A percentile compares a stretch with the other conserved stretches of the same genome.
phyloP scores from a whole-genome alignment of 1,140 invertebrate genomes.

The Drosophila setifemur region DNA sequence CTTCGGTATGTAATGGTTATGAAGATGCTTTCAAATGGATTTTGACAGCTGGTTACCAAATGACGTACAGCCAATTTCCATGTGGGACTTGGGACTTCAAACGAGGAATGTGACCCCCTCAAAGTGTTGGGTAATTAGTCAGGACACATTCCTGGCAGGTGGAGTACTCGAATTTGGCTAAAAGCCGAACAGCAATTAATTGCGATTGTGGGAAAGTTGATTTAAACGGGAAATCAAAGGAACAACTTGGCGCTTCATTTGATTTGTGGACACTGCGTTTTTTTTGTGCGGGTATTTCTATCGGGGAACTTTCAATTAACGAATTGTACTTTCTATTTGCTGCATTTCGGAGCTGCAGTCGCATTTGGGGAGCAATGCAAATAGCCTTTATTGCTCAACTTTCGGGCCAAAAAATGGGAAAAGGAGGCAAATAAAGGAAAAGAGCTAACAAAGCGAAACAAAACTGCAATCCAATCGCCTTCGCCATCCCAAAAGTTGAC shows the following conservation, averaged over 20 bases:
- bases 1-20: constrained; percentile 39
- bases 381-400: constrained; percentile 73
- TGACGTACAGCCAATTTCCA: constrained; percentile 50
- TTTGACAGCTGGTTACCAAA: constrained; percentile 65
- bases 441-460: constrained; percentile 21
- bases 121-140: constrained; percentile 3
- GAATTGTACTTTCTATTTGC: constrained; percentile 76
- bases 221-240: constrained; percentile 29
- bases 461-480: constrained; percentile 36
- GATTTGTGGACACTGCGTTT: constrained; percentile 17
- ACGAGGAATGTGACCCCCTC: neutral
- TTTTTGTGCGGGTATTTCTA: constrained; percentile 8
- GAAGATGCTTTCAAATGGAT: constrained; percentile 70
- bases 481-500: constrained; percentile 17
- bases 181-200: constrained; percentile 8
- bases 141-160: neutral
- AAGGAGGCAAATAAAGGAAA: constrained; percentile 39
- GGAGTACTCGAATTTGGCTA: neutral
- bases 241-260: constrained; percentile 40
- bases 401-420: constrained; percentile 47
- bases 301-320: constrained; percentile 72
- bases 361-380: constrained; percentile 54
- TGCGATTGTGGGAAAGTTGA: constrained; percentile 33
- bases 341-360: constrained; percentile 25
- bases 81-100: constrained; percentile 8